Evolutionary conservation across 2,113 vertebrate genomes (phyloP), one percentile per base, ranked within the genome.

Genomic region (Sapayoa aenigma): DNA sequence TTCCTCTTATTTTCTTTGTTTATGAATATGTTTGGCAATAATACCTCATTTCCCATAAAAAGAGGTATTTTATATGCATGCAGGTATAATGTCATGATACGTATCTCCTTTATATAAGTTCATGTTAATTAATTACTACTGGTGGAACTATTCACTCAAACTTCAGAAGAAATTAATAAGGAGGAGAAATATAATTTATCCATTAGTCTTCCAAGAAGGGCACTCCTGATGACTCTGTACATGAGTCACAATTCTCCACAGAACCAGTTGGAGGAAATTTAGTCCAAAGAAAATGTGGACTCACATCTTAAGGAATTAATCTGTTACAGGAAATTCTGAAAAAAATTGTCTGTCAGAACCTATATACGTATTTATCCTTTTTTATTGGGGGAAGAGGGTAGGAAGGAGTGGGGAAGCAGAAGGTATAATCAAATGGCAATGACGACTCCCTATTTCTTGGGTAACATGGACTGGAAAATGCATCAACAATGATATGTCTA

Each of bases 81-180:
- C 17, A 46, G 11, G 10, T 33, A 8, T 84, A 91, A 91, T 46
- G 31, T 49, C 41, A 35, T 59, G 33, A n/a, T 78, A 58, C 2
- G 9, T 69, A 74, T 20, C 41, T 81, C 7, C 18, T 77, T 78
- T 71, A 67, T 89, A 59, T 87, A 89, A 89, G 42, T 71, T 78
- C 6, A 71, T 60, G 50, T 87, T 52, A 76, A 72, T 59, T 87
- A 74, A 92, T 93, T 82, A 80, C 66, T 87, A 79, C 55, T 85
- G 59, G 41, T 79, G 62, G 82, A 96, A 79, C 47, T 23, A 53
- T 66, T 96, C 88, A 83, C 71, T 97, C 78, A 92, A 85, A 80
- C 49, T 80, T 90, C 53, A 94, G 84, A 87, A 72, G n/a, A 46
- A 28, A 85, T 90, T 19, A 95, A 89, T 59, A 91, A 39, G 79